Evolutionary conservation across 2,797 vertebrate genomes (phyloP).

Genomic region (Coluber constrictor): DNA sequence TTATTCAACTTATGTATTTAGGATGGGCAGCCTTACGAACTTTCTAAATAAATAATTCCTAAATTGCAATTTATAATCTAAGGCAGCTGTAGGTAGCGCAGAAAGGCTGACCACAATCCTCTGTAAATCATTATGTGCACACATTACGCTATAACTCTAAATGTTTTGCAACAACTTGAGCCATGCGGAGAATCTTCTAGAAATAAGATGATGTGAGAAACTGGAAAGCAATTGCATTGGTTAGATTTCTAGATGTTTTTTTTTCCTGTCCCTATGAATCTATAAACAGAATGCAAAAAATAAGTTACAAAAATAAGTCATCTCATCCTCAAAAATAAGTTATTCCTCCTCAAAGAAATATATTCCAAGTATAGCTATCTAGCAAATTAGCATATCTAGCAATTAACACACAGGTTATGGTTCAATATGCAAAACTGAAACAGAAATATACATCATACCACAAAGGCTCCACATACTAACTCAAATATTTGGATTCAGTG

Average conservation of each 20-base stretch:
- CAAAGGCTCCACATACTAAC: not conserved
- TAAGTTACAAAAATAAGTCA: not conserved
- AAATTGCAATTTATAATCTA: not conserved
- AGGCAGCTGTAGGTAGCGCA: not conserved
- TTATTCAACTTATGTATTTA: not conserved
- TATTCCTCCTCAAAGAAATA: not conserved
- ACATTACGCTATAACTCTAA: not conserved
- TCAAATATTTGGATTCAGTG: not conserved
- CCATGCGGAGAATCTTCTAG: not conserved
- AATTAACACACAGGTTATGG: not conserved
- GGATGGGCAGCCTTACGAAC: not conserved
- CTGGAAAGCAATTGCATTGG: not conserved
- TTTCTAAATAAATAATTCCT: not conserved
- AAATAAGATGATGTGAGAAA: not conserved
- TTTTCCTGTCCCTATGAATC: not conserved
- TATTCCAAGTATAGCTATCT: not conserved
- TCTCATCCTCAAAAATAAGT: not conserved
- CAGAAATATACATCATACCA: not conserved
- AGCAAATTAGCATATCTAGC: not conserved
- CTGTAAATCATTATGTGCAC: not conserved
- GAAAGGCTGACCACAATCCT: not conserved
- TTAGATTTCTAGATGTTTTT: not conserved
- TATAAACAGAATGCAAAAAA: not conserved
- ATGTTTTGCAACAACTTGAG: not conserved
- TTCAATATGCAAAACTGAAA: not conserved